These are phyloP conservation scores for Teinopalpus imperialis DNA, from an alignment of 2,888 invertebrate species.

Conservation along the genomic window DNA sequence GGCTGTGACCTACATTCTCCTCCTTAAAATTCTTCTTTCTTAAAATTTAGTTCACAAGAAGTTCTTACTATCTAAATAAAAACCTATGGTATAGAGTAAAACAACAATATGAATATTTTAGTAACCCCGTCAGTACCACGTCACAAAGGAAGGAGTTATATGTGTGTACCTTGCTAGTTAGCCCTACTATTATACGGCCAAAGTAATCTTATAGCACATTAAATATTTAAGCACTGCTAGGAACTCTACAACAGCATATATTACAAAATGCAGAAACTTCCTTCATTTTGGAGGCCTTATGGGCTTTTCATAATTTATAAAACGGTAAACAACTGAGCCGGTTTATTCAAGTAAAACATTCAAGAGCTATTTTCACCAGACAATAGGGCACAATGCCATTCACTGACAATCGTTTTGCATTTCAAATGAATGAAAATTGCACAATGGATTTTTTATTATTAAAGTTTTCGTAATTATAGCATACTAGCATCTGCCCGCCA, in stretches of 20 bases:
- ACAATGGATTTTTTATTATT: not conserved
- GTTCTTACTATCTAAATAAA: too few relatives aligned
- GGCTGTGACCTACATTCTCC: constrained; percentile 7
- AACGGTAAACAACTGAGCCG: constrained; percentile 8
- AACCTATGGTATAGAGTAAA: too few relatives aligned
- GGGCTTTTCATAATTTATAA: constrained; percentile 6
- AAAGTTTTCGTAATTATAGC: too few relatives aligned
- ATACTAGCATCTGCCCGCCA: too few relatives aligned
- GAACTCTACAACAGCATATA: not conserved
- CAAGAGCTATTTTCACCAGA: constrained; percentile 1
- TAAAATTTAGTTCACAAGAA: too few relatives aligned
- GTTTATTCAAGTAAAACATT: constrained; percentile 7
- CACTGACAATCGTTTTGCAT: constrained; percentile 5
- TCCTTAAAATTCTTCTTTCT: too few relatives aligned
- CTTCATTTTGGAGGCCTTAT: constrained; percentile 8
- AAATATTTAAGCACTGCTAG: constrained; percentile 13
- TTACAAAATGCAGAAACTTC: constrained; percentile 38
- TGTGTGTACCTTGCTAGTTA: too few relatives aligned
- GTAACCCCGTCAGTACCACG: too few relatives aligned
- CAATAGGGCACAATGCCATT: constrained; percentile 4
- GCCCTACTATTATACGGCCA: too few relatives aligned
- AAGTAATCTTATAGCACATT: constrained; percentile 1
- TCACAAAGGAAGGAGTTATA: too few relatives aligned
- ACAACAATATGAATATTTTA: too few relatives aligned
- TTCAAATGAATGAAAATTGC: not conserved